A percentile compares a stretch with the other conserved stretches of the same genome.
phyloP scores from a whole-genome alignment of 2,888 invertebrate species.

The Melinaea marsaeus region DNA sequence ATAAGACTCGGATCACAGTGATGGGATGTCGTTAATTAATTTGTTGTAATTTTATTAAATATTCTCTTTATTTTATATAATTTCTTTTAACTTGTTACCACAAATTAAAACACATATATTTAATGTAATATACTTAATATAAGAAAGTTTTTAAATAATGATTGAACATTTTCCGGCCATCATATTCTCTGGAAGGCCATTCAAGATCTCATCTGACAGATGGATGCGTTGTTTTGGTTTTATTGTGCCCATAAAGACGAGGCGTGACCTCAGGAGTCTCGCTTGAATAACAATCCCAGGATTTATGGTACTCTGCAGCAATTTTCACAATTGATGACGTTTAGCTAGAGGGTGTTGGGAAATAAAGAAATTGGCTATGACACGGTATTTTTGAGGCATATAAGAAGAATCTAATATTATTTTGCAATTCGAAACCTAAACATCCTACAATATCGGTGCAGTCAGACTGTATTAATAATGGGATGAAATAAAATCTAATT shows the following conservation, averaged over 20 bases:
- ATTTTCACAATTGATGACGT: conserved; percentile 19
- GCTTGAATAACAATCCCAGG: conserved; percentile 53
- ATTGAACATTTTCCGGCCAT: conserved; percentile 36
- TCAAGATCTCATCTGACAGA: conserved; percentile 65
- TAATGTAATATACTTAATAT: not conserved
- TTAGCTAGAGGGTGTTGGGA: conserved; percentile 6
- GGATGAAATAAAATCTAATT: conserved; percentile 24
- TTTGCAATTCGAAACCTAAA: not conserved
- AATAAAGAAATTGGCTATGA: not conserved
- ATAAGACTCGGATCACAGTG: not conserved
- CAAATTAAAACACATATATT: not conserved
- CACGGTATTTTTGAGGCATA: too few species aligned
- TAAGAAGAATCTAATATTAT: too few species aligned
- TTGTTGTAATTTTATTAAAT: too few species aligned
- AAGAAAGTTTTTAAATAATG: conserved; percentile 9
- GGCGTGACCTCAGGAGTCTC: conserved; percentile 53
- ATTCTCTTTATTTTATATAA: not conserved
- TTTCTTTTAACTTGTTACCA: not conserved
- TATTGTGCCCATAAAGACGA: conserved; percentile 62
- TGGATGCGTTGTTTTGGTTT: conserved; percentile 68
- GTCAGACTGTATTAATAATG: conserved; percentile 8
- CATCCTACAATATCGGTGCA: not conserved
- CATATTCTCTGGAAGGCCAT: conserved; percentile 42
- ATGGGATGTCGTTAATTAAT: too few species aligned
- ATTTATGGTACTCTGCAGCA: conserved; percentile 31